These are phyloP conservation scores for Diadema setosum DNA, from an alignment of 35 echinoderm and acorn worm species.

Conservation along the genomic window DNA sequence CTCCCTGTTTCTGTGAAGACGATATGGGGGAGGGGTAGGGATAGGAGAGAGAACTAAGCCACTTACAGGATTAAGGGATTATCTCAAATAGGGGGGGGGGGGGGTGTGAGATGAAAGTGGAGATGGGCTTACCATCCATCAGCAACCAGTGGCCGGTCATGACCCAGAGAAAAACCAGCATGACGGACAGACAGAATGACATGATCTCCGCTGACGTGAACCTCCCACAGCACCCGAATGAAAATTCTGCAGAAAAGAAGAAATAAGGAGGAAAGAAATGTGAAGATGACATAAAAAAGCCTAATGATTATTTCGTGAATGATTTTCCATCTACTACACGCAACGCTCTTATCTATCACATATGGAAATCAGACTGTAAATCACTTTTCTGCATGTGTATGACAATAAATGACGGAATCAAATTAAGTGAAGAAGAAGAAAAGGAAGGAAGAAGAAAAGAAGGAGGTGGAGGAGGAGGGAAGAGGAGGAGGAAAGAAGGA, in stretches of 20 bases:
- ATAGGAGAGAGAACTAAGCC: too few relatives aligned
- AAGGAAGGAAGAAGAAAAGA: background rate
- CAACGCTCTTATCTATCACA: background rate
- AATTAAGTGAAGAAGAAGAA: background rate
- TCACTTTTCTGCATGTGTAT: background rate
- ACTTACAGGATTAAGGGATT: too few relatives aligned
- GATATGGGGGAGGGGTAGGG: too few relatives aligned
- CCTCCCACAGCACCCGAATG: slow-evolving; percentile 95
- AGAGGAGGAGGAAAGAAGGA: background rate
- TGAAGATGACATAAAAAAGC: too few relatives aligned
- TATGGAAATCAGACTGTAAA: background rate
- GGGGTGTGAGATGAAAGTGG: background rate
- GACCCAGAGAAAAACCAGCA: slow-evolving; percentile 95
- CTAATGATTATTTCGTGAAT: too few relatives aligned
- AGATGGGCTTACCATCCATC: slow-evolving; percentile 93
- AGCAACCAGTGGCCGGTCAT: slow-evolving; percentile 99
- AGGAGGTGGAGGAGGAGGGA: background rate
- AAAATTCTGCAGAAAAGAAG: slow-evolving; percentile 72
- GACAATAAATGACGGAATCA: background rate
- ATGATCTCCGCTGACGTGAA: slow-evolving; percentile 98
- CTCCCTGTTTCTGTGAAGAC: too few relatives aligned
- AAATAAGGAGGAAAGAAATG: slow-evolving; percentile 9
- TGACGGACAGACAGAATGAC: slow-evolving; percentile 94
- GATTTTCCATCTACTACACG: too few relatives aligned
- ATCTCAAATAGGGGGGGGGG: background rate